These are phyloP conservation scores for Hirundichthys speculiger DNA, from an alignment of 2,113 vertebrate genomes.

Conservation along the genomic window DNA sequence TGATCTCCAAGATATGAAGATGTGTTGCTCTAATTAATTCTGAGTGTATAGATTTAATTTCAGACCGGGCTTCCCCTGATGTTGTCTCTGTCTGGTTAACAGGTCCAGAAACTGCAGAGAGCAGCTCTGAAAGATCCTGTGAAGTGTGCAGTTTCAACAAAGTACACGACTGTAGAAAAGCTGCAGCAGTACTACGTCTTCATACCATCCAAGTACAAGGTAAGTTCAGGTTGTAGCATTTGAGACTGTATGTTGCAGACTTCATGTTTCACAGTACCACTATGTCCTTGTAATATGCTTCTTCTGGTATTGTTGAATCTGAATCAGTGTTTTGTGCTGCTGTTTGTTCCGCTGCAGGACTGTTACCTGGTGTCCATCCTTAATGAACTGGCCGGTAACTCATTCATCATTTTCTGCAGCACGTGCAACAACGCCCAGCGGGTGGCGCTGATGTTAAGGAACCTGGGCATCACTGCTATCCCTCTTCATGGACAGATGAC, in stretches of 20 bases:
- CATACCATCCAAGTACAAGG: constrained; percentile 98
- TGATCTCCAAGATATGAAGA: too few species aligned
- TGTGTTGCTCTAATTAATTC: too few species aligned
- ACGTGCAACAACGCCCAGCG: constrained; percentile 96
- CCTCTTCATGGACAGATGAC: constrained; percentile 98
- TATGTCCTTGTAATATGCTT: too few species aligned
- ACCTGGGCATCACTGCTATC: constrained; percentile 96
- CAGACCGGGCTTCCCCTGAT: neutral
- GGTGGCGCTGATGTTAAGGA: constrained; percentile 90
- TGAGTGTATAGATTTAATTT: too few species aligned
- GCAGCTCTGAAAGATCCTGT: constrained; percentile 95
- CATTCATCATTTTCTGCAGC: constrained; percentile 98
- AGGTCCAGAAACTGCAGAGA: constrained; percentile 97
- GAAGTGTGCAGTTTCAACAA: constrained; percentile 94
- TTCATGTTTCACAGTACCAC: too few species aligned
- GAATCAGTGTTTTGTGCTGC: neutral
- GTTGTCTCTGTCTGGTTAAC: neutral
- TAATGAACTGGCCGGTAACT: constrained; percentile 96
- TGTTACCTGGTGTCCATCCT: constrained; percentile 97
- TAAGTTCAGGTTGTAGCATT: constrained; percentile 42
- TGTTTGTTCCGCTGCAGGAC: constrained; percentile 80
- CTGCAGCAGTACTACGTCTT: constrained; percentile 98
- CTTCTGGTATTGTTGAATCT: neutral
- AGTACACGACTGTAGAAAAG: constrained; percentile 97
- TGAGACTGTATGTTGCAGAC: too few species aligned